Evolutionary conservation across 1,140 invertebrate species (phyloP).

Genomic region (Matsumurasca onukii): DNA sequence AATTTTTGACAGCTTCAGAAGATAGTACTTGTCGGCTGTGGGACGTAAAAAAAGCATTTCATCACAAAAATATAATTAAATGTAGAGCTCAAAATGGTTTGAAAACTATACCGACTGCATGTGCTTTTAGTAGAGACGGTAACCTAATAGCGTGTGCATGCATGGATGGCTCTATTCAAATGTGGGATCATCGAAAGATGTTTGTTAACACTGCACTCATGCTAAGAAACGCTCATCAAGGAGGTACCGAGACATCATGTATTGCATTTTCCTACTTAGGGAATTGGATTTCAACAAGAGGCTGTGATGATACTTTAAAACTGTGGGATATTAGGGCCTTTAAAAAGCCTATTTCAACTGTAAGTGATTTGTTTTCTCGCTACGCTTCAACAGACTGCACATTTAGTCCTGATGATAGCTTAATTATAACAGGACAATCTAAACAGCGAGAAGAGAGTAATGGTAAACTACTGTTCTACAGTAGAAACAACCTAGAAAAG

Average conservation of each 20-base stretch:
- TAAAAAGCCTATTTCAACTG: slow-evolving; percentile 72
- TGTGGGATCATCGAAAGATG: slow-evolving; percentile 93
- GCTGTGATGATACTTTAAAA: slow-evolving; percentile 93
- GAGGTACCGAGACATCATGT: slow-evolving; percentile 78
- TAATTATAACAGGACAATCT: slow-evolving; percentile 88
- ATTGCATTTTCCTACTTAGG: slow-evolving; percentile 89
- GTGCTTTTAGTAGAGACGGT: slow-evolving; percentile 84
- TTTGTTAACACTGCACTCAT: slow-evolving; percentile 77
- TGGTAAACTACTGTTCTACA: slow-evolving; percentile 82
- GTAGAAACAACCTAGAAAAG: slow-evolving; percentile 75
- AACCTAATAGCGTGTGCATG: slow-evolving; percentile 88
- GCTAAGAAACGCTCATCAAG: slow-evolving; percentile 79
- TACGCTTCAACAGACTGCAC: slow-evolving; percentile 53
- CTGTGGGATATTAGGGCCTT: slow-evolving; percentile 90
- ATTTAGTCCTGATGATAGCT: slow-evolving; percentile 91
- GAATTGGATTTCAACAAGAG: slow-evolving; percentile 74
- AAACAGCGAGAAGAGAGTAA: slow-evolving; percentile 65
- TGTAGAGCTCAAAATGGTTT: slow-evolving; percentile 84
- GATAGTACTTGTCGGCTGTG: slow-evolving; percentile 93
- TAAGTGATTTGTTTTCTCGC: slow-evolving; percentile 73
- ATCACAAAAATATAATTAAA: slow-evolving; percentile 87
- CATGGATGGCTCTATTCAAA: slow-evolving; percentile 93
- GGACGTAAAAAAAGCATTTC: slow-evolving; percentile 74
- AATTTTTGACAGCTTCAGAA: slow-evolving; percentile 92
- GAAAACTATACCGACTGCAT: slow-evolving; percentile 83